phyloP scores from a whole-genome alignment of 2,113 vertebrate genomes.

The Varanus komodoensis region DNA sequence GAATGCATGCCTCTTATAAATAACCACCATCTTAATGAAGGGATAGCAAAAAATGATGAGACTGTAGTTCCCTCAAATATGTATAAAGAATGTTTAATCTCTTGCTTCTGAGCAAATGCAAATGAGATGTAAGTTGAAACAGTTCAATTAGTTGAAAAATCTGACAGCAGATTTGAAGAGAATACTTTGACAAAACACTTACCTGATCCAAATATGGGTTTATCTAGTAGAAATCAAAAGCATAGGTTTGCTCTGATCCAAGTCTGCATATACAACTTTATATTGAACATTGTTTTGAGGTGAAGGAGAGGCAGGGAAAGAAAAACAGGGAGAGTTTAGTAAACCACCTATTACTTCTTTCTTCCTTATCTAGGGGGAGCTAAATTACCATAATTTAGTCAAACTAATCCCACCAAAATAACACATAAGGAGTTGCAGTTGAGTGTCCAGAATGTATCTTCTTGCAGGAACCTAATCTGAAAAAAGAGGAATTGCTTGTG shows the following conservation, averaged over 20 bases:
- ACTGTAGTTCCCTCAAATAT: too few species aligned
- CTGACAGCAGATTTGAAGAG: slow-evolving; percentile 60
- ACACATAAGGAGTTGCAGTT: too few species aligned
- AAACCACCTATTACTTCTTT: too few species aligned
- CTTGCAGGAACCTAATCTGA: too few species aligned
- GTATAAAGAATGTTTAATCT: slow-evolving; percentile 49
- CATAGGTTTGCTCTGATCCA: not conserved
- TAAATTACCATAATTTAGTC: too few species aligned
- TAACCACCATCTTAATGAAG: not conserved
- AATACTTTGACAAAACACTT: slow-evolving; percentile 67
- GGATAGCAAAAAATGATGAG: not conserved
- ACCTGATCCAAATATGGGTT: slow-evolving; percentile 69
- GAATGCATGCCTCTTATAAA: not conserved
- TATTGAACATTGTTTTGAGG: slow-evolving; percentile 34
- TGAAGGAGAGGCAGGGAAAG: not conserved
- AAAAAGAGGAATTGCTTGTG: too few species aligned
- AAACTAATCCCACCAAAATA: too few species aligned
- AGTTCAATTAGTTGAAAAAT: slow-evolving; percentile 66
- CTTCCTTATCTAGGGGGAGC: too few species aligned
- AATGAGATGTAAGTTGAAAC: slow-evolving; percentile 67
- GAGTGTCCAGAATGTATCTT: too few species aligned
- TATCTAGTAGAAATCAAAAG: slow-evolving; percentile 68
- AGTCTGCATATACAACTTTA: slow-evolving; percentile 50
- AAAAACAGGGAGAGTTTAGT: not conserved
- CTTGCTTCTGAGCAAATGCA: slow-evolving; percentile 58